phyloP scores from a whole-genome alignment of 2,888 invertebrate genomes.

The Antheraea yamamai region DNA sequence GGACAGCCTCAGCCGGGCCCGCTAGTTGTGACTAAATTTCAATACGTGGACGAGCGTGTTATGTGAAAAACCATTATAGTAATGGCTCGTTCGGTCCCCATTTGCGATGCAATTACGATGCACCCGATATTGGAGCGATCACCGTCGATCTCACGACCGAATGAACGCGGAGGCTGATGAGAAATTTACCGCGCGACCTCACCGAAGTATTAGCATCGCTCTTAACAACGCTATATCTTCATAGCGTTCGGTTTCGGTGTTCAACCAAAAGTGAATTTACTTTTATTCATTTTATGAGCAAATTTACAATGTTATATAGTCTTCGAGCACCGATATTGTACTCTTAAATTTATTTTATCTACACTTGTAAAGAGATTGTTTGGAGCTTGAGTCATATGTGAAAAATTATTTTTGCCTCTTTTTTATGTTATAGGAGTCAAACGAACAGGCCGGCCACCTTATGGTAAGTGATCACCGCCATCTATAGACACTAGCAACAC shows the following conservation, averaged over 20 bases:
- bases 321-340: no score
- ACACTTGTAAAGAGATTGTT: no score
- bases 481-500: no score
- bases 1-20: no score
- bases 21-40: background rate
- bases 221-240: background rate
- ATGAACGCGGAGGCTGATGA: slow-evolving; percentile 56
- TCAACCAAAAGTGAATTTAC: background rate
- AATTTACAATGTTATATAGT: no score
- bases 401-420: no score
- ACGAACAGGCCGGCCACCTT: no score
- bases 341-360: no score
- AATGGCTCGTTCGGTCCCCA: slow-evolving; percentile 8
- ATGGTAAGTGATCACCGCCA: no score
- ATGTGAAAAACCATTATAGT: slow-evolving; percentile 7
- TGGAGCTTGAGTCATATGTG: no score
- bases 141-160: slow-evolving; percentile 45
- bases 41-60: background rate
- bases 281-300: background rate
- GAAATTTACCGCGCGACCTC: slow-evolving; percentile 72
- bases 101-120: slow-evolving; percentile 44
- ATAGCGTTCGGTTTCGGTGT: background rate
- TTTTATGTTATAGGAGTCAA: no score
- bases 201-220: slow-evolving; percentile 51
- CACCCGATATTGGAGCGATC: slow-evolving; percentile 29